Evolutionary conservation across 2,113 vertebrate genomes (phyloP).

Genomic region (Acrocephalus arundinaceus): DNA sequence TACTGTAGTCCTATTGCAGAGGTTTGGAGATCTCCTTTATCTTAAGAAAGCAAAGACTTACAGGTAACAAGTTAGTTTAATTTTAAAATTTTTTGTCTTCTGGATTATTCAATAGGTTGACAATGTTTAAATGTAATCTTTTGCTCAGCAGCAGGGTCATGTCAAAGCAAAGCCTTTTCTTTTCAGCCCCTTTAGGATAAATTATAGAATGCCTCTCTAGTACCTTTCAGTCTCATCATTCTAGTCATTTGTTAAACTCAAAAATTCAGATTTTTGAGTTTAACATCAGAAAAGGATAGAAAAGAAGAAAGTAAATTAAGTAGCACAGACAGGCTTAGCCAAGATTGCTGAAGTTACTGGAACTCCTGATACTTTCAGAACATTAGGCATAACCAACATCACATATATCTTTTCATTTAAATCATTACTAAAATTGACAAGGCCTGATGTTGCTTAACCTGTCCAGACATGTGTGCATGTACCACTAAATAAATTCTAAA

Average conservation of each 20-base stretch:
- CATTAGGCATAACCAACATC: not conserved
- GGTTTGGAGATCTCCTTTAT: not conserved
- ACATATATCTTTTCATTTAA: not conserved
- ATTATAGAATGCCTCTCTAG: not conserved
- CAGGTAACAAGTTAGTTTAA: not conserved
- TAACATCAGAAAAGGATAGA: not conserved
- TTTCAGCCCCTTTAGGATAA: not conserved
- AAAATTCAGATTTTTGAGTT: not conserved
- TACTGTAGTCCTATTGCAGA: not conserved
- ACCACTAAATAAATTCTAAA: not conserved
- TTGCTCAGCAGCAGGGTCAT: not conserved
- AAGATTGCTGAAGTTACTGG: not conserved
- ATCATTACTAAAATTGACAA: not conserved
- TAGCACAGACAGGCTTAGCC: not conserved
- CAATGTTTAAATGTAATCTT: not conserved
- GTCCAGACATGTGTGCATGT: not conserved
- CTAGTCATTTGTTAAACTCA: not conserved
- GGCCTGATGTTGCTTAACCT: not conserved
- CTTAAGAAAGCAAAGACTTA: not conserved
- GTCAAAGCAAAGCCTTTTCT: not conserved
- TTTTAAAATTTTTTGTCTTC: not conserved
- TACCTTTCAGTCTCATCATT: not conserved
- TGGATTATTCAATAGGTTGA: not conserved
- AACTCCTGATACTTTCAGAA: not conserved
- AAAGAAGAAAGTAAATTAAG: not conserved